phyloP scores from a whole-genome alignment of 2,113 vertebrate species.

The Anolis carolinensis region DNA sequence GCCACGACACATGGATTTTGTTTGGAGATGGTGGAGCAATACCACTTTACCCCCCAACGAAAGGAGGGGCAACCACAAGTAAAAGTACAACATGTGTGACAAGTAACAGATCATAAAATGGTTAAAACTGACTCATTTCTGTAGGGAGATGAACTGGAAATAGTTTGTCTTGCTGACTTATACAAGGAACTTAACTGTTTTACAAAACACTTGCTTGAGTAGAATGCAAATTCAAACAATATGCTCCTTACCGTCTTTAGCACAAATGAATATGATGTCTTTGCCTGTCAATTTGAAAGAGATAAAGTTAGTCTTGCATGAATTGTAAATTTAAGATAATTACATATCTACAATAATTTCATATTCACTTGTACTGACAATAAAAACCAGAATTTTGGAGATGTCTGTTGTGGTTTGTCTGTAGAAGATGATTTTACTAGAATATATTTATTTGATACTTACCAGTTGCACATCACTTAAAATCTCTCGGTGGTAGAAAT shows the following conservation, averaged over 20 bases:
- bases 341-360: not conserved
- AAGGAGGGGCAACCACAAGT: not conserved
- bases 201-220: slow-evolving; percentile 42
- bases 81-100: not conserved
- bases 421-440: not conserved
- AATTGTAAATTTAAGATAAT: slow-evolving; percentile 12
- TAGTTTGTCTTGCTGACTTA: slow-evolving; percentile 49
- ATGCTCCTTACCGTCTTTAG: slow-evolving; percentile 17
- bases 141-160: slow-evolving; percentile 50
- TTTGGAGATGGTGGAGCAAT: not conserved
- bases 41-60: not conserved
- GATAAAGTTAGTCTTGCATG: not conserved
- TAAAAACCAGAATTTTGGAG: not conserved
- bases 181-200: slow-evolving; percentile 44
- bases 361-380: not conserved
- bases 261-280: not conserved
- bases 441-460: not conserved
- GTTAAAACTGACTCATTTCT: slow-evolving; percentile 40
- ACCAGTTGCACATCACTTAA: not conserved
- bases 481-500: not conserved
- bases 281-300: not conserved
- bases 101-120: not conserved
- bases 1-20: not conserved
- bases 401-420: not conserved
- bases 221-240: slow-evolving; percentile 40